A percentile compares a stretch with the other conserved stretches of the same genome.
These are phyloP conservation scores for Catajapyx aquilonaris DNA, from an alignment of 1,140 invertebrate species.

Conservation along the genomic window DNA sequence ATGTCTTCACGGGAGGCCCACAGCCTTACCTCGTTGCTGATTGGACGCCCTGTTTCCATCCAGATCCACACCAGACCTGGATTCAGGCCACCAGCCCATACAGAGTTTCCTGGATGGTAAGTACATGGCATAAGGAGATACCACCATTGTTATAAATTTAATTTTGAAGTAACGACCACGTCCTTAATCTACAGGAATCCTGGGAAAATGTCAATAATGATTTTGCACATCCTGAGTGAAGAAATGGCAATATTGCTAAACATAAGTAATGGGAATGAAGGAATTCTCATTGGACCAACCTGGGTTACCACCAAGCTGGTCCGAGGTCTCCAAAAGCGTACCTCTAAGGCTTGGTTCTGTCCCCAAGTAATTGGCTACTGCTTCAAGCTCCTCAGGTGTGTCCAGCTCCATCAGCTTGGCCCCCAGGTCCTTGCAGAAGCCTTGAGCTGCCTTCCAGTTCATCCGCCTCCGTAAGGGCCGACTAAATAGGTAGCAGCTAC, in stretches of 20 bases:
- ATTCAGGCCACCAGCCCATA: background rate
- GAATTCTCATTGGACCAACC: too few species aligned
- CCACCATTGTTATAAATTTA: background rate
- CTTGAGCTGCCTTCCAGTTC: background rate
- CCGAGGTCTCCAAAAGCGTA: too few species aligned
- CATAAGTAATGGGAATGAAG: too few species aligned
- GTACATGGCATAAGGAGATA: too few species aligned
- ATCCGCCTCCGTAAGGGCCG: background rate
- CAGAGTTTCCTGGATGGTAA: background rate
- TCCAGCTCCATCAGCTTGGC: background rate
- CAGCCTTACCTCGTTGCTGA: background rate
- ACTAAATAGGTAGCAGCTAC: background rate
- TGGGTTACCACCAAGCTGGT: too few species aligned
- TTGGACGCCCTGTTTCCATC: background rate
- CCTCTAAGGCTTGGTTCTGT: too few species aligned
- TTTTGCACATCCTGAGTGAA: too few species aligned
- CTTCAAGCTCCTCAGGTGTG: background rate
- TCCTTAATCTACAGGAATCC: background rate
- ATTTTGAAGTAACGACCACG: background rate
- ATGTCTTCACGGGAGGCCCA: background rate
- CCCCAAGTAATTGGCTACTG: background rate
- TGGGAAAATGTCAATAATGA: background rate
- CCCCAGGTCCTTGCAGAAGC: background rate
- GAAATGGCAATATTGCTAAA: too few species aligned
- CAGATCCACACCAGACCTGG: background rate